Base-by-base conservation (phyloP, 2,888 invertebrate genomes). In the Ophonus ardosiacus region DNA sequence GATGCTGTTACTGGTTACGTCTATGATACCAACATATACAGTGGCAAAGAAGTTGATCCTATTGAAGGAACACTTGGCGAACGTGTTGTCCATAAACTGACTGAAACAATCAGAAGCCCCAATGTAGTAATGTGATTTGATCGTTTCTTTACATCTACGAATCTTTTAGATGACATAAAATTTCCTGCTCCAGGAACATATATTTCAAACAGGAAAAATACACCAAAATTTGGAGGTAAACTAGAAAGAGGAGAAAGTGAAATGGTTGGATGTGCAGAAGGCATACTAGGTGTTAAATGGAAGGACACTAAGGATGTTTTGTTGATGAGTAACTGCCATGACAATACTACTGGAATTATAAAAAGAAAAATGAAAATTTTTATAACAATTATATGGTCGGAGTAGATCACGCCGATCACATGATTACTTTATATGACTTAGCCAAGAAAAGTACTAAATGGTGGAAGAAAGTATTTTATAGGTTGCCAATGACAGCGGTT, bases 71-170 rank as follows among this genome's bases (percentile, higher is more conserved):
- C 87, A 81, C 80, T 88, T 57, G 86, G 86, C 31, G 87, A 87
- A 85, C 85, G 86, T 80, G 87, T 88, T 61, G 86, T 87, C 38
- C 81, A 84, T 15, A 86, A 86, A 81, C 87, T 87, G 85, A 81
- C 63, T 43, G 61, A 81, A 71, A 88, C 87, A 63, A 76, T 87
- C n/a, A 85, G 24, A 85, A 85, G 38, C 61, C 81, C 86, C 17
- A 40, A 87, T 80, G 81, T 84, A 78, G 71, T 59, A 40, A 57
- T 86, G 43, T 86, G 79, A 78, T 85, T 86, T 85, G 86, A 85
- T 85, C 68, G 84, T 8, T 85, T 86, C 84, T 87, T 87, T 79
- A 87, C 87, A 10, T 79, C 80, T 59, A 85, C 86, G 0, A 76
- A 85, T 74, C 79, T 88, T 63, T 80, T 88, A 81, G 57, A 59